These are phyloP conservation scores for Dinomys branickii DNA, from an alignment of 2,113 vertebrate genomes.

Conservation along the genomic window DNA sequence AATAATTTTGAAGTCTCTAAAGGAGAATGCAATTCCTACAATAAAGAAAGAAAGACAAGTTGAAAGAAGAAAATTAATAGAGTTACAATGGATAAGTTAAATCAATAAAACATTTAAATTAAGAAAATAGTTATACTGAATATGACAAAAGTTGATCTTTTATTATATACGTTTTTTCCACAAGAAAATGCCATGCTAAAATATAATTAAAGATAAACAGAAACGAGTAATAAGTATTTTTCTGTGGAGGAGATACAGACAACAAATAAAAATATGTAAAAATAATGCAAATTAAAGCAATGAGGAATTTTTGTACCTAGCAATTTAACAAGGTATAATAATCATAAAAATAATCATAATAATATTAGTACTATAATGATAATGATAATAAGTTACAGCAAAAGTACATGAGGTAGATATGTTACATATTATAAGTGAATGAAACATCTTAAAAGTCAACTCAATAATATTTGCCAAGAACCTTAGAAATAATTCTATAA, in stretches of 20 bases:
- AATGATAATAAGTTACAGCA: not conserved
- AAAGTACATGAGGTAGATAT: not conserved
- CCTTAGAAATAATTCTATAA: not conserved
- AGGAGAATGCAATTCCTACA: conserved; percentile 7
- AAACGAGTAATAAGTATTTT: not conserved
- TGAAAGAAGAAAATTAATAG: not conserved
- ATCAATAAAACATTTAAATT: not conserved
- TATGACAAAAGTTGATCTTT: not conserved
- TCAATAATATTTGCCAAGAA: not conserved
- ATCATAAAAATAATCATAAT: not conserved
- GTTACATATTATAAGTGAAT: not conserved
- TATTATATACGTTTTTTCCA: not conserved
- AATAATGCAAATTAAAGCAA: not conserved
- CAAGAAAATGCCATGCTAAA: not conserved
- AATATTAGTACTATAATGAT: not conserved
- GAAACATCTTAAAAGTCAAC: not conserved
- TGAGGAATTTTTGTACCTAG: not conserved
- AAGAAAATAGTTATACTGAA: not conserved
- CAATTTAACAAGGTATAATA: not conserved
- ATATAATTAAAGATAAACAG: not conserved
- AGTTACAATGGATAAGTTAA: not conserved
- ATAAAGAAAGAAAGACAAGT: not conserved
- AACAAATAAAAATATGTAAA: conserved; percentile 30
- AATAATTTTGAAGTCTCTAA: not conserved
- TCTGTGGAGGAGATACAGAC: not conserved